Conservation (phyloP, 2,797 vertebrate species). For the Hydrolagus colliei region DNA sequence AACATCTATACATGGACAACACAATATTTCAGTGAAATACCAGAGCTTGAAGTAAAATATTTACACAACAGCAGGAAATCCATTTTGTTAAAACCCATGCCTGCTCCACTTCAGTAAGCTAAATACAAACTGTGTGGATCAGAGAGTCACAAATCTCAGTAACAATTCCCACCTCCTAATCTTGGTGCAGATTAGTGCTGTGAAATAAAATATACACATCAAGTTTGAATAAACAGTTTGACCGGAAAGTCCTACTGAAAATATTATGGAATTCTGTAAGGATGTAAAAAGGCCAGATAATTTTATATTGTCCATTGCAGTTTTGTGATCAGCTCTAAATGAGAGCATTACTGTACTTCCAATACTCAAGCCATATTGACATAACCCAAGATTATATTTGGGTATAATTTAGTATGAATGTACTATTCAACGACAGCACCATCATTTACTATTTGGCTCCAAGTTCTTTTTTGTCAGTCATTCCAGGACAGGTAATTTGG, state of each 20-base stretch:
- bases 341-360: background rate
- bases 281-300: background rate
- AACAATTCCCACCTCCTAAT: slow-evolving; percentile 6
- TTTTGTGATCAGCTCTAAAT: background rate
- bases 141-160: background rate
- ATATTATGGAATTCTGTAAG: background rate
- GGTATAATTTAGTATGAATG: too few relatives aligned
- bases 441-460: too few relatives aligned
- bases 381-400: too few relatives aligned
- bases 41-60: background rate
- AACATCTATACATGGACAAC: too few relatives aligned
- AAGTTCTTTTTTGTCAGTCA: too few relatives aligned
- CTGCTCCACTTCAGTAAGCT: background rate
- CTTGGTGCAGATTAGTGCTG: background rate
- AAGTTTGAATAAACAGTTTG: background rate
- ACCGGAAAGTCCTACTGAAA: background rate
- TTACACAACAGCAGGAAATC: background rate
- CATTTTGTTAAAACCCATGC: background rate
- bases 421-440: too few relatives aligned
- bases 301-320: background rate
- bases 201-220: background rate
- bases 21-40: too few relatives aligned
- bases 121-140: background rate
- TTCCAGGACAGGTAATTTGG: too few relatives aligned
- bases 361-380: background rate